Conservation (phyloP, 2,113 vertebrate species). For the Paratilapia polleni region DNA sequence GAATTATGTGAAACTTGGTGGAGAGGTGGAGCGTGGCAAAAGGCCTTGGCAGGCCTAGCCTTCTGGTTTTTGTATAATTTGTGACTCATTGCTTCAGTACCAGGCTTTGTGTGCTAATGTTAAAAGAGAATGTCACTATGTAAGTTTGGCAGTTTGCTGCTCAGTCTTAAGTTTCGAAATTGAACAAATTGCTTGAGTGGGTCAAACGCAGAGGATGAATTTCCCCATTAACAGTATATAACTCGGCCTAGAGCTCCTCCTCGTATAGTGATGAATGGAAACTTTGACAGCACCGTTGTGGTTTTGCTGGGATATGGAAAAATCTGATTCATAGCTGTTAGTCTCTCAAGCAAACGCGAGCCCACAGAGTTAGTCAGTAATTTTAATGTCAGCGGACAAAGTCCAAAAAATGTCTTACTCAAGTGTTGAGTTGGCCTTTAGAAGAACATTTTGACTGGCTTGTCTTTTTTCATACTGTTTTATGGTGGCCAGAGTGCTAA, state of each 20-base stretch:
- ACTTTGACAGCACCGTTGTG: background rate
- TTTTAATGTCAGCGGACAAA: constrained; percentile 1
- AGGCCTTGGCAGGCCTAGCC: background rate
- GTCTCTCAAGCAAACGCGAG: background rate
- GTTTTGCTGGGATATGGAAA: constrained; percentile 6
- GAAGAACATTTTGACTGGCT: constrained; percentile 1
- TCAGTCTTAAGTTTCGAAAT: background rate
- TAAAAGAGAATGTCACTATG: background rate
- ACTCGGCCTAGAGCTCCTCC: background rate
- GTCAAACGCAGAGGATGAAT: too few species aligned
- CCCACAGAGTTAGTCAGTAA: constrained; percentile 9
- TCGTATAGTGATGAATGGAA: constrained; percentile 5
- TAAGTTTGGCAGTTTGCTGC: background rate
- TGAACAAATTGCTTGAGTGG: background rate
- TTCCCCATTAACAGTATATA: background rate
- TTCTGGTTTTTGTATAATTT: background rate
- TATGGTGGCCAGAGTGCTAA: background rate
- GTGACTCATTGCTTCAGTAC: background rate
- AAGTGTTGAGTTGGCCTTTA: constrained; percentile 1
- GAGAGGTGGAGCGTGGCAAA: background rate
- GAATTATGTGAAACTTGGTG: background rate
- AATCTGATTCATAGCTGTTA: constrained; percentile 21
- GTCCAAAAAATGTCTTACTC: background rate
- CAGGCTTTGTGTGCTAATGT: background rate
- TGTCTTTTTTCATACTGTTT: background rate